Percentiles rank a stretch among this genome's conserved stretches.
phyloP scores from a whole-genome alignment of 2,888 invertebrate species.

The Patella depressa region DNA sequence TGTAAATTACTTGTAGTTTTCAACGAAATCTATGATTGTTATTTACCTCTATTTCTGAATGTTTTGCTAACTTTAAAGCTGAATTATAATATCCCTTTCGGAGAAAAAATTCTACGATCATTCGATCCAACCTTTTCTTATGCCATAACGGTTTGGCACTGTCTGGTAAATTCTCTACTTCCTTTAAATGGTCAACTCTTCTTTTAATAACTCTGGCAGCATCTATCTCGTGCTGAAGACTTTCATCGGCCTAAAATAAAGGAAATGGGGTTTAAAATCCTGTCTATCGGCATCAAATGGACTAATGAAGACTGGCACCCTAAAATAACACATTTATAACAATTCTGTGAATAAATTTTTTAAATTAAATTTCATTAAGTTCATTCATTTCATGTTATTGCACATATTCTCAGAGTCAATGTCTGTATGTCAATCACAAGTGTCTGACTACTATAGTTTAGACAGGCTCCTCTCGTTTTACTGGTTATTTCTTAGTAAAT shows the following conservation, averaged over 20 bases:
- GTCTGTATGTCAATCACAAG: no score
- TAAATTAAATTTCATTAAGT: no score
- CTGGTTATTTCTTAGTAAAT: no score
- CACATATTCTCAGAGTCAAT: no score
- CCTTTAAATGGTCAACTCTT: conserved; percentile 91
- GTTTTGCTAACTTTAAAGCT: conserved; percentile 87
- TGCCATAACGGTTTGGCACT: conserved; percentile 81
- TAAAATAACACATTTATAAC: no score
- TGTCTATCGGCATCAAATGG: no score
- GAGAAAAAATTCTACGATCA: conserved; percentile 96
- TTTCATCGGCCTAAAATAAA: conserved; percentile 82
- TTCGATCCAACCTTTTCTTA: conserved; percentile 89
- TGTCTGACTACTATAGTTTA: no score
- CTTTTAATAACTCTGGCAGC: conserved; percentile 92
- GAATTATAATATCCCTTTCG: conserved; percentile 95
- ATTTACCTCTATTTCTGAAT: conserved; percentile 75
- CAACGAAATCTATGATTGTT: background rate
- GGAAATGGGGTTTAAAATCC: no score
- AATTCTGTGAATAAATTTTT: no score
- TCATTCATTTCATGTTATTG: no score
- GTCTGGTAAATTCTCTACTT: conserved; percentile 70
- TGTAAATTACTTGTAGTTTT: background rate
- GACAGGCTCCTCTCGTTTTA: no score
- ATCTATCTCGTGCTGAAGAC: conserved; percentile 90
- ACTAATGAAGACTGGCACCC: no score